Evolutionary conservation across 2,888 invertebrate genomes (phyloP).

Genomic region (Rhagium mordax): DNA sequence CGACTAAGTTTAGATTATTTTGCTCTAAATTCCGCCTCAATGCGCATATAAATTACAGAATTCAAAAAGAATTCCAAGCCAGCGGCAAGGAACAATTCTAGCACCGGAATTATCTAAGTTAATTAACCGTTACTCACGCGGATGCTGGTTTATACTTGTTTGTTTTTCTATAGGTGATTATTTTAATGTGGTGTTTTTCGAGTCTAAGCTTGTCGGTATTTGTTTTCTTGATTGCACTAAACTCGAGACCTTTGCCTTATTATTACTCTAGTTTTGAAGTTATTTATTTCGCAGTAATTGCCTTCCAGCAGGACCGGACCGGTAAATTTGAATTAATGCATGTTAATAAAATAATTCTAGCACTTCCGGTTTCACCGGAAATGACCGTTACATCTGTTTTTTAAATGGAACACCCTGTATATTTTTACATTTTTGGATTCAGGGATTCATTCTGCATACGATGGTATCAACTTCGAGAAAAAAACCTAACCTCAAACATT

Average conservation of each 20-base stretch:
- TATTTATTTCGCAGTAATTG: slow-evolving; percentile 5
- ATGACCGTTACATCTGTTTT: too few relatives aligned
- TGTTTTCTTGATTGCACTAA: slow-evolving; percentile 1
- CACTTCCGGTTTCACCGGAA: too few relatives aligned
- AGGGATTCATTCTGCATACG: too few relatives aligned
- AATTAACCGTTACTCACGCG: slow-evolving; percentile 27
- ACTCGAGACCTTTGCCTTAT: slow-evolving; percentile 1
- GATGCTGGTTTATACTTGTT: slow-evolving; percentile 12
- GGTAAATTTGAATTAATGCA: too few relatives aligned
- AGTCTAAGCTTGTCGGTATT: slow-evolving; percentile 17
- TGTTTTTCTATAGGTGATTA: slow-evolving; percentile 21
- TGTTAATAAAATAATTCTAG: too few relatives aligned
- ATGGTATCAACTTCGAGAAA: too few relatives aligned
- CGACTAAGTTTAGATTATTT: background rate
- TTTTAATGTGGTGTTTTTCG: slow-evolving; percentile 21
- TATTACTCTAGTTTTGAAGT: background rate
- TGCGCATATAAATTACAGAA: slow-evolving; percentile 8
- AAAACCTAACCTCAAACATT: too few relatives aligned
- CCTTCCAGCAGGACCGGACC: too few relatives aligned
- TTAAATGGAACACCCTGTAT: too few relatives aligned
- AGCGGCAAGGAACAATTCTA: slow-evolving; percentile 2
- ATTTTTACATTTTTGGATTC: too few relatives aligned
- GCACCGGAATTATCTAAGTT: slow-evolving; percentile 15
- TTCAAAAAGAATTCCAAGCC: slow-evolving; percentile 2
- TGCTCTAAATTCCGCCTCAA: background rate